Evolutionary conservation across 1,140 invertebrate genomes (phyloP), one percentile per base, ranked within the genome.

Genomic region (Caenorhabditis tropicalis): DNA sequence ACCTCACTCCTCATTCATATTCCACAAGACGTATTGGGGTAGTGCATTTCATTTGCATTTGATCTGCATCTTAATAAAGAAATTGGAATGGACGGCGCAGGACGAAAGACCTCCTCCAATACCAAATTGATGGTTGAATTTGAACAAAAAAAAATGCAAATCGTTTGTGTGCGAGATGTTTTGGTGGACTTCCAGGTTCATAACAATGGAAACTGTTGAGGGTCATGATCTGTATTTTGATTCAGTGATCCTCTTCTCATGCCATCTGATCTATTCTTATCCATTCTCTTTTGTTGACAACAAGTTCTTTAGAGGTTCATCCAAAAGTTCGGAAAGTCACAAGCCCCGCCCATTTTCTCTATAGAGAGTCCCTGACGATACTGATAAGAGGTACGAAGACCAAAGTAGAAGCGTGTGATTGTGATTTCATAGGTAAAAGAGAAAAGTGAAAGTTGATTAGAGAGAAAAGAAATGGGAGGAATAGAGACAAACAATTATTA

Each of bases 331-430:
- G 7, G 33, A 60, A 60, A 31, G 58, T 60, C 58, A 33, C 29
- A 33, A 33, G 3, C 10, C 58, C 58, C 58, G 29, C 36, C 65
- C 36, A 56, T 56, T 56, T 65, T 36, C 5, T 19, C n/a, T 12
- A 15, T 3, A 9, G 36, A 74, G 39, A 43, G 36, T 27, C 12
- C 31, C 36, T 65, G 31, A 7, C 6, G 15, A n/a, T 15, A 74
- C 65, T 74, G 65, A 74, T 74, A 74, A 74, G 36, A 39, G 65
- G 65, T 74, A 74, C 65, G 65, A 74, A 74, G 65, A 43, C 36
- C 36, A 74, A 74, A 74, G 65, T 74, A 74, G 36, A 43, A 24
- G 29, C 27, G 65, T 43, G n/a, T 74, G 36, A 43, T 74, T 74
- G 9, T 31, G 29, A 33, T 36, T 65, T 19, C 15, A 65, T 33